Evolutionary conservation across 2,797 vertebrate genomes (phyloP), one percentile per base, ranked within the genome.

Genomic region (Gobio occitaniae): DNA sequence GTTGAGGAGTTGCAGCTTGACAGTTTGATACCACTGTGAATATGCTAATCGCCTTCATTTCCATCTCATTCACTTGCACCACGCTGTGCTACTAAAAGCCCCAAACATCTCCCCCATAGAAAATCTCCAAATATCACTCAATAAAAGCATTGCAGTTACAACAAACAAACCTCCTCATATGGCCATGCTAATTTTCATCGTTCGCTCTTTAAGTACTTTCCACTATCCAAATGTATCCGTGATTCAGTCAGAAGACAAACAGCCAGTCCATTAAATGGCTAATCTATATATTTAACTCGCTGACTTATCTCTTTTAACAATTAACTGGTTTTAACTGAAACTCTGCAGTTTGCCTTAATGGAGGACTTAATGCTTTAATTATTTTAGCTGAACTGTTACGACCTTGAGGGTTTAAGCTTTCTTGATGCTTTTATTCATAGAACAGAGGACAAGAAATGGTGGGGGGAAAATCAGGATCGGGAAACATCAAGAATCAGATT

Each of bases 31-130:
- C 87, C 80, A 82, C 74, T 87, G 83, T 74, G 86, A 78, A 80
- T 82, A 85, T 87, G 86, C 86, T 82, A 87, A 87, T 87, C 48
- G 12, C 61, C 83, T 74, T 87, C 68, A 85, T 87, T 85, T 87
- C 83, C 86, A 87, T 85, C 80, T 82, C 86, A 85, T 87, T 85
- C 80, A 74, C 79, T 85, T 81, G 71, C 83, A 48, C 70, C 79
- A 85, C 61, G 59, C 84, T 85, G 84, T 52, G 72, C 77, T 50
- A 69, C 71, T 84, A 86, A 86, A 79, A 84, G 72, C 65, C 72
- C 29, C 77, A 81, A 86, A 81, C 52, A 68, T 86, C 76, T 61
- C 65, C 47, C 38, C 47, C 54, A 82, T 59, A 65, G 19, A 84
- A 88, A 77, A 65, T 50, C 48, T 85, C 82, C 50, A 50, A 80